Evolutionary conservation across 2,888 invertebrate genomes (phyloP), one percentile per base, ranked within the genome.

Genomic region (Hyalella azteca): DNA sequence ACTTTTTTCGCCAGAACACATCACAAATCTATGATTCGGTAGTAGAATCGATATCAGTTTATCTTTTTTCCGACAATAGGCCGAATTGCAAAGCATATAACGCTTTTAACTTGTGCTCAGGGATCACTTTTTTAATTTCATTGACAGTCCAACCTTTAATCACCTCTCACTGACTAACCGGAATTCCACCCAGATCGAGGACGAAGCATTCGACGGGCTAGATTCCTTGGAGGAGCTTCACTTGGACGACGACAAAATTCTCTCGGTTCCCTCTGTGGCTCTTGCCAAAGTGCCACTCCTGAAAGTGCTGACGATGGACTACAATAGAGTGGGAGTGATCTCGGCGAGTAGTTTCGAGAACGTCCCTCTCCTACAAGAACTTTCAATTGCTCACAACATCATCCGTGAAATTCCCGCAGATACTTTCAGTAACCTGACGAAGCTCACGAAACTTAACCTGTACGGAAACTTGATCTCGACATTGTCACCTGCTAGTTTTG

Each of bases 141-240:
- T n/a, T n/a, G n/a, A n/a, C n/a, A n/a, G n/a, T n/a, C n/a, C n/a
- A n/a, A n/a, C n/a, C n/a, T n/a, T n/a, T n/a, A n/a, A n/a, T n/a
- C n/a, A n/a, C n/a, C n/a, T n/a, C n/a, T n/a, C n/a, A n/a, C n/a
- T n/a, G n/a, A n/a, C n/a, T n/a, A n/a, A n/a, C n/a, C n/a, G n/a
- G n/a, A n/a, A n/a, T n/a, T n/a, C n/a, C n/a, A n/a, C 89, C 60
- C 88, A 95, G 95, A 93, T 96, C 82, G 95, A 95, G 89, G 95
- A 95, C 86, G 94, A 94, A 85, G 93, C 94, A 0, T 93, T 96
- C 86, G 94, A 95, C 87, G 95, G 95, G 0, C 88, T 96, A 83
- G 91, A 92, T 45, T 93, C 91, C 85, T 89, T 96, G 22, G 92
- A 93, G 87, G 92, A 92, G 49, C 89, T 96, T 0, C 92, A 93